Conservation (phyloP, 2,888 invertebrate genomes). For the Drosophila siamana region DNA sequence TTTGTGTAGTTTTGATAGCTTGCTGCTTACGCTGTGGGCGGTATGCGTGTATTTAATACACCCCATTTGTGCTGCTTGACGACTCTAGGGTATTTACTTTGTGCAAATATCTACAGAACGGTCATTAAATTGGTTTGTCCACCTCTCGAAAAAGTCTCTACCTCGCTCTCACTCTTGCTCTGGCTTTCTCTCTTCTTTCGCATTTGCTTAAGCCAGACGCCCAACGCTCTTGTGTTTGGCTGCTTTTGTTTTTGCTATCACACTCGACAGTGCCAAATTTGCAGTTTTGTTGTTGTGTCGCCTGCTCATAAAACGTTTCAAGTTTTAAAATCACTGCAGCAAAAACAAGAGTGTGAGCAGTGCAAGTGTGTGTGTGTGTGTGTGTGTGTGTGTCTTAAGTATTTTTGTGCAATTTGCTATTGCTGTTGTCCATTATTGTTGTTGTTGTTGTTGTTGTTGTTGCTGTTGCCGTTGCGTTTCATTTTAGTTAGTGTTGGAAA, state of each 20-base stretch:
- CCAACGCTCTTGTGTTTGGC: slow-evolving; percentile 61
- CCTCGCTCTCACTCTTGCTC: not conserved
- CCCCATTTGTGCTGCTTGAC: not conserved
- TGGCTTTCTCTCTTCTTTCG: not conserved
- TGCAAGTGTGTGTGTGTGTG: slow-evolving; percentile 2
- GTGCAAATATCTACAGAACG: slow-evolving; percentile 35
- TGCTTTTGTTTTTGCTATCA: slow-evolving; percentile 67
- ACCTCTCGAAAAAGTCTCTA: not conserved
- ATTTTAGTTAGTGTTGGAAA: slow-evolving; percentile 80
- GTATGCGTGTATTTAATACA: not conserved
- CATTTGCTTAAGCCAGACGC: slow-evolving; percentile 74
- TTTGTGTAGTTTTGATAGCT: not conserved
- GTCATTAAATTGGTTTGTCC: slow-evolving; percentile 39
- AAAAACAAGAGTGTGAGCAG: slow-evolving; percentile 55
- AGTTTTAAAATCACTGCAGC: slow-evolving; percentile 71
- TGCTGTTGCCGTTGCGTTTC: slow-evolving; percentile 57
- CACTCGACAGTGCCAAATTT: not conserved
- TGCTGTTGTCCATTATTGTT: slow-evolving; percentile 46
- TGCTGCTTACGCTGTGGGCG: not conserved
- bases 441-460: slow-evolving; percentile 35
- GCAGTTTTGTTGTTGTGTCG: slow-evolving; percentile 28
- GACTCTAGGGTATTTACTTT: slow-evolving; percentile 19
- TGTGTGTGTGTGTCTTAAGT: slow-evolving; percentile 59
- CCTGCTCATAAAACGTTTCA: slow-evolving; percentile 61
- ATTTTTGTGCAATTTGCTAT: slow-evolving; percentile 77